These are phyloP conservation scores for Clytia hemisphaerica DNA, from an alignment of 30 jellyfish, hydroid and myxozoan genomes.

Conservation along the genomic window DNA sequence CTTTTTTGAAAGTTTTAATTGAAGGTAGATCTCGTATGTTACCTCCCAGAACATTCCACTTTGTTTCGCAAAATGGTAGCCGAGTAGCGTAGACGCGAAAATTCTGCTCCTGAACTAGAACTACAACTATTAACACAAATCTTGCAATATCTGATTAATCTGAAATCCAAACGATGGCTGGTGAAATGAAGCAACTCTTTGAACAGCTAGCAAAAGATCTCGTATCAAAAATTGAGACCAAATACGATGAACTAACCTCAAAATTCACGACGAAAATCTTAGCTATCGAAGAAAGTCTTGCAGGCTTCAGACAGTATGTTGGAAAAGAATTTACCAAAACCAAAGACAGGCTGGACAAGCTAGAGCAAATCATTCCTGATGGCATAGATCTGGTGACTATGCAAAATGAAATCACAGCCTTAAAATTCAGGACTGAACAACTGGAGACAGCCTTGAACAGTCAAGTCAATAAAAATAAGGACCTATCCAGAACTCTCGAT, in stretches of 20 bases:
- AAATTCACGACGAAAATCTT: not conserved
- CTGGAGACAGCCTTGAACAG: not conserved
- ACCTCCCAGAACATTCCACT: too few relatives aligned
- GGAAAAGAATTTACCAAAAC: not conserved
- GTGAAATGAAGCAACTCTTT: not conserved
- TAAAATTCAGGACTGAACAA: not conserved
- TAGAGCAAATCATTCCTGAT: not conserved
- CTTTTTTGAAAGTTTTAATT: too few relatives aligned
- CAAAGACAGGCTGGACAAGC: not conserved
- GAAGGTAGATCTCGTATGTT: too few relatives aligned
- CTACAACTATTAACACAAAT: not conserved
- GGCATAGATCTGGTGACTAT: not conserved
- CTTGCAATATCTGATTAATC: too few relatives aligned
- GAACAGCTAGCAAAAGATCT: not conserved
- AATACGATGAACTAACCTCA: not conserved
- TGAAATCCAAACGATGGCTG: too few relatives aligned
- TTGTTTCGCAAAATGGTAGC: conserved; percentile 13
- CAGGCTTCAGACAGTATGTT: not conserved
- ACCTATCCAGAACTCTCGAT: not conserved
- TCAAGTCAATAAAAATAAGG: not conserved
- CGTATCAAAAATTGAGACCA: not conserved
- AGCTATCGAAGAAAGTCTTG: not conserved
- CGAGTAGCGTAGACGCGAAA: not conserved
- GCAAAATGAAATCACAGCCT: not conserved
- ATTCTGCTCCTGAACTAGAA: conserved; percentile 1